Percentiles rank a stretch among this genome's conserved stretches.
These are phyloP conservation scores for Ornithorhynchus anatinus DNA, from an alignment of 2,113 vertebrate genomes.

Conservation along the genomic window DNA sequence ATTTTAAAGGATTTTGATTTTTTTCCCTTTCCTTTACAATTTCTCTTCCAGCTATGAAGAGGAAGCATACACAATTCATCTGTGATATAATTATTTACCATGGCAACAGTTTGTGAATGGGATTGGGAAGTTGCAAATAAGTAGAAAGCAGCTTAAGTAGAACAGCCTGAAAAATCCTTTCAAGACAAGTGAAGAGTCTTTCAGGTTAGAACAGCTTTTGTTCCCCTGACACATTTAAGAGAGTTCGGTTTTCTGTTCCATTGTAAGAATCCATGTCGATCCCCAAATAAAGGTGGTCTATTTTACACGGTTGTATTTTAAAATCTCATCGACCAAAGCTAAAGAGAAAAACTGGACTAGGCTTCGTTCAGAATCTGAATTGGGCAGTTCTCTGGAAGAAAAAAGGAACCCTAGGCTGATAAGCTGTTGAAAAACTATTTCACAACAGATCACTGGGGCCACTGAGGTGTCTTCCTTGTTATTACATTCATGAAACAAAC, in stretches of 20 bases:
- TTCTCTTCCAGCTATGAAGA: slow-evolving; percentile 75
- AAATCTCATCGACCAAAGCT: slow-evolving; percentile 48
- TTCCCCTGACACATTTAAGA: slow-evolving; percentile 49
- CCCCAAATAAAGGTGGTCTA: slow-evolving; percentile 35
- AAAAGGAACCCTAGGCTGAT: neutral
- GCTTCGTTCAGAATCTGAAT: slow-evolving; percentile 16
- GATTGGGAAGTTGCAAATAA: slow-evolving; percentile 73
- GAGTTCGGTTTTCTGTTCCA: slow-evolving; percentile 27
- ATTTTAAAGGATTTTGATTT: slow-evolving; percentile 77
- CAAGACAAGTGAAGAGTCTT: slow-evolving; percentile 58
- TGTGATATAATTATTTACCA: slow-evolving; percentile 83
- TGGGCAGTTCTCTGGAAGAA: slow-evolving; percentile 13
- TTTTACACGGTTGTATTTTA: slow-evolving; percentile 32
- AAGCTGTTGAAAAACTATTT: slow-evolving; percentile 17
- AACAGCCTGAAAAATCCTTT: slow-evolving; percentile 65
- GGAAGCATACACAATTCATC: slow-evolving; percentile 74
- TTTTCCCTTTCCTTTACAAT: slow-evolving; percentile 60
- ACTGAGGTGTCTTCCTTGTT: neutral
- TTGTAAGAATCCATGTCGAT: slow-evolving; percentile 42
- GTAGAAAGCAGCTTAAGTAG: slow-evolving; percentile 73
- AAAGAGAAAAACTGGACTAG: slow-evolving; percentile 31
- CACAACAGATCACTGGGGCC: neutral
- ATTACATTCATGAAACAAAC: slow-evolving; percentile 10
- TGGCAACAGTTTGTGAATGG: slow-evolving; percentile 81
- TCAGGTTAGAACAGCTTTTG: slow-evolving; percentile 59